phyloP scores from a whole-genome alignment of 2,797 vertebrate species.

The Lycodopsis pacificus region DNA sequence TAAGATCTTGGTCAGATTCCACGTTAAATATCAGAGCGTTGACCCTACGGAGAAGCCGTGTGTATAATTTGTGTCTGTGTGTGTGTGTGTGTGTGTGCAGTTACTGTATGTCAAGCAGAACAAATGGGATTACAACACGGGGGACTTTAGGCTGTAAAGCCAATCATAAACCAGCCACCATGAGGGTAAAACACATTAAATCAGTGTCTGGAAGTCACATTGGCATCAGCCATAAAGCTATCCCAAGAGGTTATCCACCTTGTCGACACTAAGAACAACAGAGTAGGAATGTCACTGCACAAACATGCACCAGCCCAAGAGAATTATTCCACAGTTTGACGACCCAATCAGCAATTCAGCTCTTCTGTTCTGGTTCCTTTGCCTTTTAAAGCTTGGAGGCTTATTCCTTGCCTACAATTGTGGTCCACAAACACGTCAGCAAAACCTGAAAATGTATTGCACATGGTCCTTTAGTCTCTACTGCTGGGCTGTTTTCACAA shows the following conservation, averaged over 20 bases:
- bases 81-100: conserved; percentile 3
- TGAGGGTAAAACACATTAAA: conserved; percentile 28
- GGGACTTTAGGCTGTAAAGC: conserved; percentile 31
- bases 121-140: conserved; percentile 50
- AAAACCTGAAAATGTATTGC: conserved; percentile 8
- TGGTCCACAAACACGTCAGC: neutral
- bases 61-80: neutral
- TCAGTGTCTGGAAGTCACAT: conserved; percentile 15
- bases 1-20: conserved; percentile 32
- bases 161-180: conserved; percentile 33
- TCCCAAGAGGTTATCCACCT: neutral
- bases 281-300: neutral
- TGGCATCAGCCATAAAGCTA: conserved; percentile 13
- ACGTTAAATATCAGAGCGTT: conserved; percentile 22
- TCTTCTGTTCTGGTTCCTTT: conserved; percentile 4
- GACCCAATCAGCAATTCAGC: conserved; percentile 17
- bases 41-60: neutral
- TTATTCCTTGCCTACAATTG: conserved; percentile 10
- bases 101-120: conserved; percentile 44
- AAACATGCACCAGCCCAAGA: conserved; percentile 5
- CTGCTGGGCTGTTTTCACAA: neutral
- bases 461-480: neutral
- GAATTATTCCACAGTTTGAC: neutral
- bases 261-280: neutral
- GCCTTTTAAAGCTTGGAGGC: conserved; percentile 9